Evolutionary conservation across 2,888 invertebrate genomes (phyloP).

Genomic region (Nowickia ferox): DNA sequence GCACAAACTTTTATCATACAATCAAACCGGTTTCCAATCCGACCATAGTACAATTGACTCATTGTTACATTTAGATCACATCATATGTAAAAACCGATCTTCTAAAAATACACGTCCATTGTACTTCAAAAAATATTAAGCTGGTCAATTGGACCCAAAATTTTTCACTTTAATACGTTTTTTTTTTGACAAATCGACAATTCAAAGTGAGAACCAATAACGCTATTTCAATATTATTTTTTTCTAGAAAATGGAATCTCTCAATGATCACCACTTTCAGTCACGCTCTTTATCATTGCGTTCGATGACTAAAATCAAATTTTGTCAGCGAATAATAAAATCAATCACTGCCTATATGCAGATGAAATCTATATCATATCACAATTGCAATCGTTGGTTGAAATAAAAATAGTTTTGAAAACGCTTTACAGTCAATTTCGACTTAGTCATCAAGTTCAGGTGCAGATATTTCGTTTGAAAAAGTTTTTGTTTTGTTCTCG

Average conservation of each 20-base stretch:
- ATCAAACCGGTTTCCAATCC: background rate
- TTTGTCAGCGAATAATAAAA: no score
- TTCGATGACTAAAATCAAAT: background rate
- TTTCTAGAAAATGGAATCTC: background rate
- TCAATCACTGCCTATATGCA: slow-evolving; percentile 5
- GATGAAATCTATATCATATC: background rate
- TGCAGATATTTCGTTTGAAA: background rate
- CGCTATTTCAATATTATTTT: background rate
- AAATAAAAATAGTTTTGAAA: background rate
- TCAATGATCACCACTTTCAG: background rate
- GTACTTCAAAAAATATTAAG: background rate
- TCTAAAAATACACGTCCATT: background rate
- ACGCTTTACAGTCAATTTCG: background rate
- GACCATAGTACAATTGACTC: background rate
- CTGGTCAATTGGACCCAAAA: slow-evolving; percentile 5
- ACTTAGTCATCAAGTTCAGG: background rate
- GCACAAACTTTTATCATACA: background rate
- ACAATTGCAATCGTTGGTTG: background rate
- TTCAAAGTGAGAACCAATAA: background rate
- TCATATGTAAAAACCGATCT: background rate
- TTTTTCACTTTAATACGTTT: background rate
- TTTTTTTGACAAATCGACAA: background rate
- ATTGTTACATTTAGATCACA: background rate
- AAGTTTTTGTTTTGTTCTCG: no score
- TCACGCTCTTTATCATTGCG: background rate